A percentile compares a stretch with the other conserved stretches of the same genome.
Evolutionary conservation across 2,113 vertebrate genomes (phyloP).

Genomic region (Lasiurus cinereus): DNA sequence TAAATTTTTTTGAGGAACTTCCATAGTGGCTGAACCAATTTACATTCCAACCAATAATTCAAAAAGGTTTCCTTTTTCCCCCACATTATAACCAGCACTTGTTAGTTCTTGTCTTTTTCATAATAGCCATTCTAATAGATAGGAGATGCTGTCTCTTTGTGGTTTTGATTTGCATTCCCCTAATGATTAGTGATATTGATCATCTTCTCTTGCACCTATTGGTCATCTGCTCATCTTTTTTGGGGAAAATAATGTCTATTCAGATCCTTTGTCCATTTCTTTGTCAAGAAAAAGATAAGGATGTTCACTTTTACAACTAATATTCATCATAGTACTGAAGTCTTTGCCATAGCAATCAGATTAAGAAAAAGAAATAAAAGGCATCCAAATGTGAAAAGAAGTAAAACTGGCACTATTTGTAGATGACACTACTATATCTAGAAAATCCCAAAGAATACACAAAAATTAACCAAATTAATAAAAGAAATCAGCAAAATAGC

Average conservation of each 20-base stretch:
- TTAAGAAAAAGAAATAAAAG: too few species aligned
- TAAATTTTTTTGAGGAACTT: not conserved
- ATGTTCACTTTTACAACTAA: too few species aligned
- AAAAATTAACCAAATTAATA: too few species aligned
- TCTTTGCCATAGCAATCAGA: too few species aligned
- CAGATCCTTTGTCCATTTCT: not conserved
- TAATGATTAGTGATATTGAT: not conserved
- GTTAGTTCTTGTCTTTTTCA: not conserved
- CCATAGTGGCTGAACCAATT: not conserved
- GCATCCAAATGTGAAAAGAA: too few species aligned
- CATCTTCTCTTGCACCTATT: not conserved
- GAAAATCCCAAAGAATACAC: too few species aligned
- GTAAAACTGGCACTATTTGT: too few species aligned
- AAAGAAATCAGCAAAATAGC: too few species aligned
- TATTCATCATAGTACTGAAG: too few species aligned
- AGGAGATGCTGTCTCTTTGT: not conserved
- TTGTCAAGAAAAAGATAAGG: too few species aligned
- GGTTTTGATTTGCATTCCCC: not conserved
- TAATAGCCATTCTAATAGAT: not conserved
- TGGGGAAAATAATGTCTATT: not conserved
- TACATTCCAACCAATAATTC: not conserved
- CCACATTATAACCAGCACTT: not conserved
- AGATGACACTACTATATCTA: too few species aligned
- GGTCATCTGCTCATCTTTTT: not conserved
- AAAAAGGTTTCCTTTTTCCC: not conserved